Evolutionary conservation across 1,140 invertebrate genomes (phyloP).

Genomic region (Drosophila obscura): DNA sequence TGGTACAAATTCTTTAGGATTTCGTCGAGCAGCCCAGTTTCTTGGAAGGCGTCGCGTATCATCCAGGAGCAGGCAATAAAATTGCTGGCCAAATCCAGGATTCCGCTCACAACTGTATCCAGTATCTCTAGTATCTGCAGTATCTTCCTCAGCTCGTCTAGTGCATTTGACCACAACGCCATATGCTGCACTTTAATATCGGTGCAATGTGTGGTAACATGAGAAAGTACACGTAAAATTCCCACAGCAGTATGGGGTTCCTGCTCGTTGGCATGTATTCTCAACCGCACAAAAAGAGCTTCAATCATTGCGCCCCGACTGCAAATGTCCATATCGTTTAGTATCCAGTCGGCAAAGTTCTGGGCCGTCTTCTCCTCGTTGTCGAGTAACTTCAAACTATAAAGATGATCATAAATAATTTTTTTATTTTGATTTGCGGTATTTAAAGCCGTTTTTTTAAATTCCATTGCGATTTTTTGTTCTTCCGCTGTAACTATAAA

Average conservation of each 20-base stretch:
- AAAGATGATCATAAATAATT: too few relatives aligned
- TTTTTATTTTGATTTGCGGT: too few relatives aligned
- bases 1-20: conserved; percentile 11
- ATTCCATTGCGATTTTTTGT: too few relatives aligned
- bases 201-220: conserved; percentile 43
- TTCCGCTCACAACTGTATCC: conserved; percentile 19
- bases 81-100: conserved; percentile 37
- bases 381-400: conserved; percentile 2
- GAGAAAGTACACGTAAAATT: conserved; percentile 35
- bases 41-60: conserved; percentile 32
- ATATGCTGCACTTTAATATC: conserved; percentile 42
- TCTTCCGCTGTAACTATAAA: too few relatives aligned
- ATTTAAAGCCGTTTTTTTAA: too few relatives aligned
- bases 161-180: conserved; percentile 24
- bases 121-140: not conserved
- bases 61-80: conserved; percentile 34
- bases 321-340: conserved; percentile 19
- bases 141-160: conserved; percentile 8
- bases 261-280: not conserved
- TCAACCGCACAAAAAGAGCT: not conserved
- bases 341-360: conserved; percentile 28
- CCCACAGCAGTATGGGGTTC: conserved; percentile 33
- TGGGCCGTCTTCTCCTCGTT: conserved; percentile 30
- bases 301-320: conserved; percentile 21
- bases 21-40: conserved; percentile 23